Base-by-base conservation (phyloP, 2,797 vertebrate genomes). In the Vultur gryphus region DNA sequence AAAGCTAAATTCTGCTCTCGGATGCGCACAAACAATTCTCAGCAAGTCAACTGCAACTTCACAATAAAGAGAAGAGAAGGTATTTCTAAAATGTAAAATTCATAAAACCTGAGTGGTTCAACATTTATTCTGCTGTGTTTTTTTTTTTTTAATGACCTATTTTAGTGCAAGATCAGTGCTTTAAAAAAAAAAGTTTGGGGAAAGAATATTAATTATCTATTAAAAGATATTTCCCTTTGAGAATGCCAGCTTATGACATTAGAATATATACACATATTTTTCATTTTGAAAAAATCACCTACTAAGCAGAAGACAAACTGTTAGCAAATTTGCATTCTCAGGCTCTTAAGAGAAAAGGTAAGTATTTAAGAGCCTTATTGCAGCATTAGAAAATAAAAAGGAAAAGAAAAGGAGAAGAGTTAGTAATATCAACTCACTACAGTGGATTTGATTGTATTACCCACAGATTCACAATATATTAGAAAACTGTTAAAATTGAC, bases 401-500 rank as follows among this genome's bases (percentile, higher is more conserved):
- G 76, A 89, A 89, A 58, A 49, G 55, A 75, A 80, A 59, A 85
- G 59, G 83, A 92, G 71, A 86, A 87, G 87, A 88, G 81, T 97
- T 97, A 97, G 96, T 79, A 94, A 81, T 87, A 93, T 94, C 82
- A 95, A 61, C 87, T 89, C 25, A 75, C 85, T 96, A 95, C 67
- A 89, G 82, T 81, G 92, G 71, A 84, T 93, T 87, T 95, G 95
- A 97, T 64, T 95, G 54, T 33, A 65, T 89, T 69, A 84, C 19
- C 52, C 81, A 95, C 73, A 92, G 84, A 92, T 80, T 93, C 65
- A 95, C 55, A 87, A 94, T 33, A 33, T 94, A 96, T 96, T 96
- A 98, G 95, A 84, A 87, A 93, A 91, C 84, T 91, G 81, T 90
- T 97, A 98, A 48, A 94, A 94, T 81, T 84, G 41, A 93, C 96